phyloP scores from a whole-genome alignment of 2,888 invertebrate species.

The Epinotia brunnichana region DNA sequence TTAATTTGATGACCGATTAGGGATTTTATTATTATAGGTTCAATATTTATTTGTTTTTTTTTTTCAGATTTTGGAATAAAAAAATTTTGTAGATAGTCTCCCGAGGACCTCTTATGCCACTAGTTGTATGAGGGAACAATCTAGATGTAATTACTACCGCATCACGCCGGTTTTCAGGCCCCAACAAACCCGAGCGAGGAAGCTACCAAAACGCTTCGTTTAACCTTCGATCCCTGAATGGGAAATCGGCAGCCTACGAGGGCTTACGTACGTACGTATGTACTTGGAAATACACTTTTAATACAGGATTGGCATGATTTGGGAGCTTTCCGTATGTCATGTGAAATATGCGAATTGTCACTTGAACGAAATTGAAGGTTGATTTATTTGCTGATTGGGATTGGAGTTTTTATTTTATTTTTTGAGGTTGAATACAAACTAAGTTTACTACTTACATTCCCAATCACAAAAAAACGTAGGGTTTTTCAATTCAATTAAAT shows the following conservation, averaged over 20 bases:
- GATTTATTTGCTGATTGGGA: not conserved
- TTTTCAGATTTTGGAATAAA: too few species aligned
- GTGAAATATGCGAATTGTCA: constrained; percentile 34
- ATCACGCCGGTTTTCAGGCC: constrained; percentile 54
- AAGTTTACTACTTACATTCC: not conserved
- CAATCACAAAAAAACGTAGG: too few species aligned
- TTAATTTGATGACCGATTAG: too few species aligned
- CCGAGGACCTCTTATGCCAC: too few species aligned
- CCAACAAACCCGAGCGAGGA: constrained; percentile 53
- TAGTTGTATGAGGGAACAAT: too few species aligned
- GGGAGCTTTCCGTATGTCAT: constrained; percentile 32
- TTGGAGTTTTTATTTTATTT: not conserved
- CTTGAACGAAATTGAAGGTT: constrained; percentile 26
- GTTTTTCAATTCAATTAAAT: too few species aligned
- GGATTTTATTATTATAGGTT: too few species aligned
- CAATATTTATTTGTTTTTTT: too few species aligned
- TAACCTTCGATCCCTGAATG: constrained; percentile 76
- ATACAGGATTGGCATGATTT: constrained; percentile 38
- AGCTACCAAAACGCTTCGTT: constrained; percentile 73
- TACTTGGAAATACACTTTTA: constrained; percentile 40
- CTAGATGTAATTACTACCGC: not conserved
- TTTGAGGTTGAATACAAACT: not conserved
- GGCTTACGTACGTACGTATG: constrained; percentile 32
- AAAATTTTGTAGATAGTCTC: too few species aligned
- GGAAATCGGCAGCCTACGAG: constrained; percentile 61